Evolutionary conservation across 2,113 vertebrate species (phyloP), one percentile per base, ranked within the genome.

Genomic region (Rhagologus leucostigma): DNA sequence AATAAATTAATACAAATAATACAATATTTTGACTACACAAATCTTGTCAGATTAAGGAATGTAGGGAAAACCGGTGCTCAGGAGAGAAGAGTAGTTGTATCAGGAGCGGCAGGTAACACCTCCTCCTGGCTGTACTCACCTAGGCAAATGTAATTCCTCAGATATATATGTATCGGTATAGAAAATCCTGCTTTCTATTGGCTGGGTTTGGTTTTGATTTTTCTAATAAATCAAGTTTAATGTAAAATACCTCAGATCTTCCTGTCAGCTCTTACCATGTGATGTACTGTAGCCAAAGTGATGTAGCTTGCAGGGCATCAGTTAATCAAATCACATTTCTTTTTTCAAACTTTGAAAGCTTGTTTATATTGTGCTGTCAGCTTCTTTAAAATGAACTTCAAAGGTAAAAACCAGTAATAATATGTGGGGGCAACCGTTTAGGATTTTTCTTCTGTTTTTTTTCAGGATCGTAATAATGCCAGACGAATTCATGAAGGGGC

Each of bases 391-490:
- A 83, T 35, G 5, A 74, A 23, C 19, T 93, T 90, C 1, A 6
- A 70, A 92, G 71, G 41, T 32, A 79, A 65, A 82, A 82, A 3
- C 3, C 14, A 75, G 21, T 37, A 76, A 78, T 16, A 68, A 30
- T 23, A 55, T 17, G 6, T 88, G 16, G 6, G 6, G 19, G 3
- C 9, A 39, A 32, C 30, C 7, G 57, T 47, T 67, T 27, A 47
- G 26, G 5, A 0, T 29, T 82, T 89, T 89, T 91, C 32, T 77
- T 75, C 23, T 47, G 21, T 77, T 93, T 87, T 79, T 41, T 67
- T 85, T 83, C 57, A 99, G 99, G 99, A 99, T 98, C 99, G 99
- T 44, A 97, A 99, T 79, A 99, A 99, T 16, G 99, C 99, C 39
- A 98, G 99, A 86, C 98, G 96, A 91, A 99, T 99, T 94, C 99